Evolutionary conservation across 2,113 vertebrate species (phyloP), one percentile per base, ranked within the genome.

Genomic region (Pseudonaja textilis): DNA sequence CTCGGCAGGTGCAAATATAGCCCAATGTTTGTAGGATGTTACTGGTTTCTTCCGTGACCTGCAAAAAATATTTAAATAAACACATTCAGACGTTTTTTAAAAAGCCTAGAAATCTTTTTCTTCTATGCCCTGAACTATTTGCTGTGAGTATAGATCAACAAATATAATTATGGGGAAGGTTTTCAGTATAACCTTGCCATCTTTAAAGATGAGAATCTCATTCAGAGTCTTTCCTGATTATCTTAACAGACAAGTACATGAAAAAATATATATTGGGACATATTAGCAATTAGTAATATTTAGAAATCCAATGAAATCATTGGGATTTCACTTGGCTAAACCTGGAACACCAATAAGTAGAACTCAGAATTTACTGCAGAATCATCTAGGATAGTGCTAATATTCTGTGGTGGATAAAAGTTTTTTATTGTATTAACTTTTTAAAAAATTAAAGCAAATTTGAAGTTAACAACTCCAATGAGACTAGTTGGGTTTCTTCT

Each of bases 11-110:
- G 96, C 99, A 99, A 90, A 98, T 97, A 97, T 99, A 99, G 14
- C 99, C 99, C 47, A 99, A 96, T 0, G 98, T 98, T 93, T 98
- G 97, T 42, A 99, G 97, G 93, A 99, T 91, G 1, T 98, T 96
- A 96, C 98, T 98, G 0, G 99, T 99, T 96, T 99, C 99, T 97
- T 99, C 99, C 0, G 99, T 99, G 85, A 99, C 98, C 98, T 98
- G 12, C 5, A 85, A 91, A 1, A 85, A 57, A 23, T 47, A 89
- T 29, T 22, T 0, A 3, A 10, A 87, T 25, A 87, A 26, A 81
- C 29, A 52, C 39, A 45, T 29, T 16, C 10, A 81, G 69, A 81
- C 34, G 42, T 22, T 91, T 91, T 59, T 52, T 69, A 91, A 42
- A 12, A 87, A n/a, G 25, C 14, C 18, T 52, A 85, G 47, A 81